phyloP scores from a whole-genome alignment of 2,113 vertebrate species.

The Coptodon bakossiorum region DNA sequence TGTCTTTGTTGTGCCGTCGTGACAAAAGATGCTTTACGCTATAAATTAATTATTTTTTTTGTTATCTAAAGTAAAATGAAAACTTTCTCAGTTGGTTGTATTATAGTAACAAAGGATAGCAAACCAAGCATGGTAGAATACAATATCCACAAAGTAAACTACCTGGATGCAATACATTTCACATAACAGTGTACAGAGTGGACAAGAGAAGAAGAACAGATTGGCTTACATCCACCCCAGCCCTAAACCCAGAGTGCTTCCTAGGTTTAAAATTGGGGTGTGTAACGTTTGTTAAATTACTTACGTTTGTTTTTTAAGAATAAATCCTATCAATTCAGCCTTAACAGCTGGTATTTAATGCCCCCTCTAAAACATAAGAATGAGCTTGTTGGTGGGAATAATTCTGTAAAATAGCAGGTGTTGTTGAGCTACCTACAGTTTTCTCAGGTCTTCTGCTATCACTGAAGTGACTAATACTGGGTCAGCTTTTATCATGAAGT shows the following conservation, averaged over 20 bases:
- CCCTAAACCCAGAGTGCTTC: background rate
- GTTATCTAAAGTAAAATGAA: background rate
- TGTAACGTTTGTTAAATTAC: background rate
- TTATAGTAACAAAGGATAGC: background rate
- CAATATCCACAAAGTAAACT: background rate
- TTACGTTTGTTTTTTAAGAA: background rate
- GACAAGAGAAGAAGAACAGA: background rate
- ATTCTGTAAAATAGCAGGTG: background rate
- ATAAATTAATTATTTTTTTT: background rate
- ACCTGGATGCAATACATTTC: background rate
- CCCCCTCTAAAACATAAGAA: background rate
- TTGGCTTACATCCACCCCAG: background rate
- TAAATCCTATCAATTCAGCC: background rate
- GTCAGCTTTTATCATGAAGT: background rate
- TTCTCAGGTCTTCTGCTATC: background rate
- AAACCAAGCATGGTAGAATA: background rate
- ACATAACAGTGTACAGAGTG: background rate
- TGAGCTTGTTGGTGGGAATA: background rate
- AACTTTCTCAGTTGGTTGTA: background rate
- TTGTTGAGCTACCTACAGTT: background rate
- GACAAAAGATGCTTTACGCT: background rate
- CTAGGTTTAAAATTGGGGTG: background rate
- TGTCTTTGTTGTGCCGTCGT: background rate
- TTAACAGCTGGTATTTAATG: background rate
- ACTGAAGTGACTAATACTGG: background rate